phyloP scores from a whole-genome alignment of 2,113 vertebrate species.

The Austrofundulus limnaeus region DNA sequence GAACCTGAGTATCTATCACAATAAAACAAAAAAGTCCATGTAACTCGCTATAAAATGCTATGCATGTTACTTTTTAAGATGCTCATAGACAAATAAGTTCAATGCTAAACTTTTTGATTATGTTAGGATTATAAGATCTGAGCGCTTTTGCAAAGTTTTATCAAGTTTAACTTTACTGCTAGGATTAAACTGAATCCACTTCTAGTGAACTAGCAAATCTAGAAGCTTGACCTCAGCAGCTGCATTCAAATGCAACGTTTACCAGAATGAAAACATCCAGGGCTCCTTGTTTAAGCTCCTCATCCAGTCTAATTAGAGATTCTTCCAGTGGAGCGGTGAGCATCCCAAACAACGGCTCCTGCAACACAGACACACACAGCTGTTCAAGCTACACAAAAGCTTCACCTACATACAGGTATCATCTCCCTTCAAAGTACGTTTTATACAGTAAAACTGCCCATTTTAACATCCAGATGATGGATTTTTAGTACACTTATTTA shows the following conservation, averaged over 20 bases:
- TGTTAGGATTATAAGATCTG: background rate
- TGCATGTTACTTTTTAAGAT: background rate
- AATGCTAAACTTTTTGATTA: background rate
- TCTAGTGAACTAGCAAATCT: background rate
- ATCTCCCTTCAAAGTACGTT: background rate
- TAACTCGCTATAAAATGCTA: background rate
- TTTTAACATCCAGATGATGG: background rate
- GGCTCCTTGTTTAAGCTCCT: conserved; percentile 83
- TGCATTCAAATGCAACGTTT: conserved; percentile 27
- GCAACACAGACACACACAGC: conserved; percentile 30
- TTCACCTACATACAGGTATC: background rate
- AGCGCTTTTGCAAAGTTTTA: background rate
- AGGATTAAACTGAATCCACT: background rate
- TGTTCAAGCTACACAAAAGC: background rate
- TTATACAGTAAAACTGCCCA: background rate
- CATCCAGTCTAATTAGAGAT: conserved; percentile 83
- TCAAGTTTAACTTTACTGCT: background rate
- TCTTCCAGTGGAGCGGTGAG: conserved; percentile 79
- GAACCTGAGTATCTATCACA: conserved; percentile 88
- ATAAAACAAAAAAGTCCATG: background rate
- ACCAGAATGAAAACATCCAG: conserved; percentile 89
- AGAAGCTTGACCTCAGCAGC: conserved; percentile 5
- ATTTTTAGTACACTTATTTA: background rate
- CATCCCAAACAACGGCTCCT: conserved; percentile 93
- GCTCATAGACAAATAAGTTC: no score